phyloP scores from a whole-genome alignment of 2,797 vertebrate species.

The Aotus griseimembra region DNA sequence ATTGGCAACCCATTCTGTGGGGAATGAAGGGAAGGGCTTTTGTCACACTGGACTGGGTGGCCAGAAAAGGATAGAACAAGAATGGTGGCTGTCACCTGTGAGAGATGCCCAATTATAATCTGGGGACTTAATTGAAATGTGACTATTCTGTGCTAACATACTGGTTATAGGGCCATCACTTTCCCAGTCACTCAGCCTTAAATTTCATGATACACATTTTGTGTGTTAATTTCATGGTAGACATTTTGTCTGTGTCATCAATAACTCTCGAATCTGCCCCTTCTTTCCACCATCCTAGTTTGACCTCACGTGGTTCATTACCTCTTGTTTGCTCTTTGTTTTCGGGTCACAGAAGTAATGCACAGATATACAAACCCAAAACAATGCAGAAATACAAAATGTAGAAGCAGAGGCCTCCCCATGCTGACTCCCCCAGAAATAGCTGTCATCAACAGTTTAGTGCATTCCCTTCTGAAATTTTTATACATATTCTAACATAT shows the following conservation, averaged over 20 bases:
- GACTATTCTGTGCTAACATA: not conserved
- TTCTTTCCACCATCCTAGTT: not conserved
- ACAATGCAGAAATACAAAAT: not conserved
- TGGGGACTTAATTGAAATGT: not conserved
- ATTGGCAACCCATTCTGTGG: not conserved
- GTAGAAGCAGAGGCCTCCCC: not conserved
- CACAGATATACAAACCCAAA: not conserved
- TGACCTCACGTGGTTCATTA: not conserved
- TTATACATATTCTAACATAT: not conserved
- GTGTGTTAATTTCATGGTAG: not conserved
- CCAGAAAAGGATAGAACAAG: not conserved
- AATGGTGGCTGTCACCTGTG: not conserved
- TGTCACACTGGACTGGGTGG: not conserved
- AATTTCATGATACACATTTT: rapidly evolving
- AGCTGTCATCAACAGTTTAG: not conserved
- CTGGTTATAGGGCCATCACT: rapidly evolving
- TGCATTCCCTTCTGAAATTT: not conserved
- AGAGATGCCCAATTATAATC: not conserved
- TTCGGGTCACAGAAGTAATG: not conserved
- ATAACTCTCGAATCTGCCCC: not conserved
- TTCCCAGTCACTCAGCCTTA: not conserved
- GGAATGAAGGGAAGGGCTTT: not conserved
- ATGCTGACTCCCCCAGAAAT: not conserved
- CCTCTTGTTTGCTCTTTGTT: not conserved
- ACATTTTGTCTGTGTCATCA: not conserved